phyloP scores from a whole-genome alignment of 2,888 invertebrate genomes.

The Cantharis rustica region DNA sequence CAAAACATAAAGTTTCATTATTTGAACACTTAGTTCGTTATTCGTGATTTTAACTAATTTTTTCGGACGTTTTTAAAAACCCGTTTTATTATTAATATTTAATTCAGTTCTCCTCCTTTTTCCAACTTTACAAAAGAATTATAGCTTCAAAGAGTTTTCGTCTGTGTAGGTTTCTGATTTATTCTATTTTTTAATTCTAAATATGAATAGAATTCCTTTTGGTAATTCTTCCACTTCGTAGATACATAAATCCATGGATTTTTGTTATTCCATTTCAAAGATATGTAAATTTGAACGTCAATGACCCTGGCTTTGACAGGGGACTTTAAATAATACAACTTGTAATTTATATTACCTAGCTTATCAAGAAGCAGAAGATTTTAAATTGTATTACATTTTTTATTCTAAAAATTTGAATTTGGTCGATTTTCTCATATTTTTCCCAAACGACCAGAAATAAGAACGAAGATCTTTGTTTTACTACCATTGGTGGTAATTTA shows the following conservation, averaged over 20 bases:
- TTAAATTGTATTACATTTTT: neutral
- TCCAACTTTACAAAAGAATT: neutral
- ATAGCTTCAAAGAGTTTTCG: neutral
- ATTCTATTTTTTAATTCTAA: neutral
- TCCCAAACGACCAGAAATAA: too few species aligned
- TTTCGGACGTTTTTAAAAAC: constrained; percentile 2
- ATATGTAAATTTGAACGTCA: neutral
- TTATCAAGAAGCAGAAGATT: neutral
- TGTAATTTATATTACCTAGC: neutral
- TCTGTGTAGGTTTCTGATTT: neutral
- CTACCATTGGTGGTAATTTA: too few species aligned
- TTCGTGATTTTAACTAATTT: constrained; percentile 34
- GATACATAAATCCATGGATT: neutral
- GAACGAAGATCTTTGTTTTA: too few species aligned
- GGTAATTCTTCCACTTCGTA: neutral
- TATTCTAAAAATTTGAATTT: neutral
- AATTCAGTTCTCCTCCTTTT: neutral
- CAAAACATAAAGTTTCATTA: constrained; percentile 41
- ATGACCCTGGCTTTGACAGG: neutral
- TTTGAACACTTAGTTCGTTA: constrained; percentile 36
- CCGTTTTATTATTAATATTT: neutral
- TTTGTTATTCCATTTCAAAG: neutral
- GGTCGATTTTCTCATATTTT: too few species aligned
- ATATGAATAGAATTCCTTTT: constrained; percentile 1
- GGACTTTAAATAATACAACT: neutral